Evolutionary conservation across 2,888 invertebrate genomes (phyloP).

Genomic region (Dryadula phaetusa): DNA sequence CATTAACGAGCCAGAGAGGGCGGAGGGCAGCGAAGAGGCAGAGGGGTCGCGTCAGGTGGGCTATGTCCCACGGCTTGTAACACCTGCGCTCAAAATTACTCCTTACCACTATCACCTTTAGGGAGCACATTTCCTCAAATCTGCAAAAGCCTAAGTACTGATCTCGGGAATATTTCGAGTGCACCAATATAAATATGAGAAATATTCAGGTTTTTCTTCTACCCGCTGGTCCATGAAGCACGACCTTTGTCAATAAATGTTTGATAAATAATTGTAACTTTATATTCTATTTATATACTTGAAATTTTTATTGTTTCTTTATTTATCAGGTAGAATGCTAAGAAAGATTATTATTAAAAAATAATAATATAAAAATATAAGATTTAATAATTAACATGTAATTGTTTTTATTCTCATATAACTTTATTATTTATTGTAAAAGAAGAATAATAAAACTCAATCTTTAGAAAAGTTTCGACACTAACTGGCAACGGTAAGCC

Average conservation of each 20-base stretch:
- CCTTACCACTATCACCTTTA: constrained; percentile 67
- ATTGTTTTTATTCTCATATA: neutral
- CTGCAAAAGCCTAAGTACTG: constrained; percentile 56
- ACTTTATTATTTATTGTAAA: neutral
- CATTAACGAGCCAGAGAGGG: constrained; percentile 89
- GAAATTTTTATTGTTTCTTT: too few relatives aligned
- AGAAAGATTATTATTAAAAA: neutral
- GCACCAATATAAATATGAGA: constrained; percentile 83
- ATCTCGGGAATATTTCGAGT: constrained; percentile 80
- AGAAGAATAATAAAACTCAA: constrained; percentile 27
- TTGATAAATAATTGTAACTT: constrained; percentile 12
- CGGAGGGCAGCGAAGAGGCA: constrained; percentile 84
- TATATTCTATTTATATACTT: too few relatives aligned
- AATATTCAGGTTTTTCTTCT: constrained; percentile 78
- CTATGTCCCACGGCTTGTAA: constrained; percentile 79
- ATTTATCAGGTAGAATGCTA: too few relatives aligned
- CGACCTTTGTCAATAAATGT: constrained; percentile 26
- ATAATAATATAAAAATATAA: neutral
- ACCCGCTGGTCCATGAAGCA: constrained; percentile 39
- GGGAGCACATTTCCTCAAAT: constrained; percentile 66
- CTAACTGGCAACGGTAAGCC: constrained; percentile 53
- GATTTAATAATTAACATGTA: too few relatives aligned
- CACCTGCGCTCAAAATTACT: constrained; percentile 77
- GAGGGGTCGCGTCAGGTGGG: constrained; percentile 85
- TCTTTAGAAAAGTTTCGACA: constrained; percentile 65